phyloP scores from a whole-genome alignment of 2,888 invertebrate species.

The Petrolisthes manimaculis region DNA sequence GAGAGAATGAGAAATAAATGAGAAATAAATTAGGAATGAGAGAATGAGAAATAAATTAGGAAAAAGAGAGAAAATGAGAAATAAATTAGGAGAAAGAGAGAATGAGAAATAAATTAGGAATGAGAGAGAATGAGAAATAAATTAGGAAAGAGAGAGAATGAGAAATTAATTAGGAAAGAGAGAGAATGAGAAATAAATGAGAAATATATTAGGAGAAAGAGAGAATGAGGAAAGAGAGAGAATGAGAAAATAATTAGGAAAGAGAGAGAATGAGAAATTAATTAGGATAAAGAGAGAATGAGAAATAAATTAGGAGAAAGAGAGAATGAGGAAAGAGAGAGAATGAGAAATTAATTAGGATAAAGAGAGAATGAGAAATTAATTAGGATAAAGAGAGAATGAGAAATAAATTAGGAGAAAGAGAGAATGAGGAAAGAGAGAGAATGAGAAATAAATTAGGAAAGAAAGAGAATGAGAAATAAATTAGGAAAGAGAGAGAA shows the following conservation, averaged over 20 bases:
- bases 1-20: constrained; percentile 1
- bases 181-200: no score
- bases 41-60: background rate
- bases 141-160: background rate
- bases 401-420: background rate
- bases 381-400: background rate
- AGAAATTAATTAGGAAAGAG: background rate
- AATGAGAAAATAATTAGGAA: background rate
- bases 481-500: background rate
- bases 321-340: background rate
- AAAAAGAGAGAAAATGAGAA: background rate
- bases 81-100: background rate
- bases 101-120: background rate
- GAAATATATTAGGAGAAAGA: background rate
- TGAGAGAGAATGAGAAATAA: background rate
- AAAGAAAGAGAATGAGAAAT: background rate
- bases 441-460: background rate
- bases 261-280: background rate
- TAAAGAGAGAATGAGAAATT: background rate
- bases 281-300: background rate
- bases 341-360: background rate
- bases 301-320: background rate
- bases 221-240: constrained; percentile 7
- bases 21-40: background rate
- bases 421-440: constrained; percentile 10